Base-by-base conservation (phyloP, 2,113 vertebrate species). In the Sitta europaea region DNA sequence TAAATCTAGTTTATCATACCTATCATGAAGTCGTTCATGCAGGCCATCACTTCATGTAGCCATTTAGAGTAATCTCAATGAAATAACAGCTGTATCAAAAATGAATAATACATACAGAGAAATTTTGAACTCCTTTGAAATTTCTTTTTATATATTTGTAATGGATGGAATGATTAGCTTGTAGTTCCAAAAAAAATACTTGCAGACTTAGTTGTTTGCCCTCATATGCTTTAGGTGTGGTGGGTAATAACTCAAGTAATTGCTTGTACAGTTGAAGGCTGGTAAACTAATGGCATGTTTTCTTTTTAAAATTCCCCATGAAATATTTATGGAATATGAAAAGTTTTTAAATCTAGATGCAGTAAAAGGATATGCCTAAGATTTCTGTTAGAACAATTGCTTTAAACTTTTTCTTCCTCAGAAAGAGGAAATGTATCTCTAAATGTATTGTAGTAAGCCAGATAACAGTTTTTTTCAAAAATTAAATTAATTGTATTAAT, bases 1-100 rank as follows among this genome's bases (percentile, higher is more conserved):
- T 97, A 98, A 97, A 98, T 98, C 96, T 97, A 88, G 96, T 98
- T 98, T 98, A 98, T 98, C 97, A 81, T 97, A 95, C 96, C 96
- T 98, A 92, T 98, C 78, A 58, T 97, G 97, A 97, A 98, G 97
- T 97, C 98, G 96, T 97, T 98, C 97, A 96, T 97, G 98, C 98
- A 98, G 97, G 94, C 97, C 95, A 91, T 95, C 92, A 92, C 96
- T 97, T 97, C 96, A 92, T 96, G 96, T 96, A 97, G 95, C 96
- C 61, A 54, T 98, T 98, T 98, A 97, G 94, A 97, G 96, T 97
- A 95, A 98, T 98, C 93, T 98, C 93, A 76, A 36, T 92, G 97
- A 98, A 97, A 96, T 97, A 98, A 97, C 97, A 96, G 96, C 97
- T 98, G 93, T 97, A 97, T 97, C 96, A 97, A 82, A 90, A 92